These are phyloP conservation scores for Selene dorsalis DNA, from an alignment of 2,797 vertebrate genomes.

Conservation along the genomic window DNA sequence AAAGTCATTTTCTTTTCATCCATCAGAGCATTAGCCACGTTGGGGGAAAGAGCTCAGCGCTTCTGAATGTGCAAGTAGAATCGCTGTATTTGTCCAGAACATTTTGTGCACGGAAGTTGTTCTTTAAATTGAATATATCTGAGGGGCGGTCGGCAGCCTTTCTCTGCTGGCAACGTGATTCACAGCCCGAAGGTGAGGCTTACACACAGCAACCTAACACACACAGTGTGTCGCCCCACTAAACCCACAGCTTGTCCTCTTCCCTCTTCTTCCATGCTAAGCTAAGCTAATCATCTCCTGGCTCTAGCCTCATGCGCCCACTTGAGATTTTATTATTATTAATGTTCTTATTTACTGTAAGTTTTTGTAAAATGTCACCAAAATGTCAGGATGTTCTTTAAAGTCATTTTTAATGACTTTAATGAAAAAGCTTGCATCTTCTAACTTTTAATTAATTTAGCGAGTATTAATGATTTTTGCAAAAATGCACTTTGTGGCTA, in stretches of 20 bases:
- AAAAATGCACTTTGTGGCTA: not conserved
- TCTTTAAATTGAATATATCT: not conserved
- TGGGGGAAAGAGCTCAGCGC: not conserved
- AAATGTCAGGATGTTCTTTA: not conserved
- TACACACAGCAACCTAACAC: not conserved
- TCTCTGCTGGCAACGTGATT: not conserved
- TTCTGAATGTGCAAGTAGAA: conserved; percentile 2
- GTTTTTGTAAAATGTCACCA: not conserved
- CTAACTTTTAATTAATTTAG: not conserved
- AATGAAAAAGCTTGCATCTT: not conserved
- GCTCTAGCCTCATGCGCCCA: not conserved
- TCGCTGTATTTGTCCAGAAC: not conserved
- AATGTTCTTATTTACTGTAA: not conserved
- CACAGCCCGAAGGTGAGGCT: not conserved
- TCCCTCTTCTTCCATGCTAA: not conserved
- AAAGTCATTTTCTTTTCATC: conserved; percentile 14
- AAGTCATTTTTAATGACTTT: not conserved
- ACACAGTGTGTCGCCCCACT: not conserved
- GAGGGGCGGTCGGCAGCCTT: too few relatives aligned
- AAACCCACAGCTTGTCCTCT: not conserved
- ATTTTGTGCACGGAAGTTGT: conserved; percentile 8
- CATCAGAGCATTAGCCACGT: not conserved
- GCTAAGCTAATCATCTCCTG: not conserved
- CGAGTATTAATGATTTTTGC: not conserved
- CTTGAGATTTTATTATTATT: not conserved